Percentiles rank a stretch among this genome's conserved stretches.
Conservation (phyloP, 2,113 vertebrate species). For the Syngnathoides biaculeatus region DNA sequence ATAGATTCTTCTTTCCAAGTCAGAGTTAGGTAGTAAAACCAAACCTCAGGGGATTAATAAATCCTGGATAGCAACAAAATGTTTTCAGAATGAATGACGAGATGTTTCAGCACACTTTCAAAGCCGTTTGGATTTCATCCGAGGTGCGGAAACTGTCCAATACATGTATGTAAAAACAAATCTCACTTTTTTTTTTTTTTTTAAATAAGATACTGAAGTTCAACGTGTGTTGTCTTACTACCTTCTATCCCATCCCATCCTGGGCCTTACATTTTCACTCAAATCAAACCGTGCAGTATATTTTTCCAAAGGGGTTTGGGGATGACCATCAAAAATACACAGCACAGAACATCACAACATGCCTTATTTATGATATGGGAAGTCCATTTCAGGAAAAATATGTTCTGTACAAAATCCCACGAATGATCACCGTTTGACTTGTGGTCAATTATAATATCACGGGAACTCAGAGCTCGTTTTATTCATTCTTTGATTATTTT, state of each 20-base stretch:
- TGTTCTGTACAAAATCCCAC: too few species aligned
- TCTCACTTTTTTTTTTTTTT: conserved; percentile 27
- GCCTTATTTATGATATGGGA: conserved; percentile 24
- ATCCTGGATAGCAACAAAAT: conserved; percentile 29
- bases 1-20: conserved; percentile 32
- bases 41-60: conserved; percentile 34
- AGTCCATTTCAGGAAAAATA: neutral
- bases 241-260: conserved; percentile 20
- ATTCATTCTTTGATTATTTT: neutral
- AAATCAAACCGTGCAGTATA: conserved; percentile 35
- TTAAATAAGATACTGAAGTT: conserved; percentile 51
- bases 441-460: too few species aligned
- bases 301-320: conserved; percentile 28
- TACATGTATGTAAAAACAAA: conserved; percentile 38
- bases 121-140: conserved; percentile 26
- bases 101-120: conserved; percentile 16
- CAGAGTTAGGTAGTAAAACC: conserved; percentile 41
- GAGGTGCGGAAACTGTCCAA: conserved; percentile 39
- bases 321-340: conserved; percentile 42
- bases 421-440: too few species aligned
- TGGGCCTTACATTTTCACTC: conserved; percentile 51
- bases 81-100: conserved; percentile 27
- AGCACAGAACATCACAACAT: conserved; percentile 34
- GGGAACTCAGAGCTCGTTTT: neutral
- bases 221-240: conserved; percentile 46